Base-by-base conservation (phyloP, 2,888 invertebrate species). In the Allacma fusca region DNA sequence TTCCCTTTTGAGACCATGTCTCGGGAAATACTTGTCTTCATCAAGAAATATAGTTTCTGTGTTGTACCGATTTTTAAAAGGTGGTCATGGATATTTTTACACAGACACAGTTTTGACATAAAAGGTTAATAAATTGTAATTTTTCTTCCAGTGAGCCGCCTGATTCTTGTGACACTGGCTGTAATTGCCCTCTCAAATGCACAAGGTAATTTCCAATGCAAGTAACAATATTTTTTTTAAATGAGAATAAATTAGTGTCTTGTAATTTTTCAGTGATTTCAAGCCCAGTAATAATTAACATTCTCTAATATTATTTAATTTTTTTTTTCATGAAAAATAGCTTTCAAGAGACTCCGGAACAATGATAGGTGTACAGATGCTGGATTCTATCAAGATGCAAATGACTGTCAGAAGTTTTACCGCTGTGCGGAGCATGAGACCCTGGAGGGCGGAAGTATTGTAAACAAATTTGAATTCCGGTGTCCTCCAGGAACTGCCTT, bases 401-500 rank as follows among this genome's bases (percentile, higher is more conserved):
- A 77, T 9, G 78, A 80, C 72, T 81, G 81, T 64, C 40, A 75
- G 29, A 78, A 78, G 50, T 81, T 81, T 69, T 80, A 80, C 75
- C 78, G 81, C 0, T 81, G 81, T 71, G 81, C 79, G 12, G 80
- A 79, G 21, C 78, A 79, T 28, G 57, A 70, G n/a, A 74, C 69
- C 0, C 65, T 65, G 26, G 78, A 79, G 12, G 73, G 68, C 0
- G 26, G 73, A 19, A 69, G 34, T 9, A 16, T 75, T 23, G 43
- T 44, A 9, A 29, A 73, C 19, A 79, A 64, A 50, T 80, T 76
- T 59, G 71, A 79, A 24, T 82, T 81, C 68, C 21, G 19, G 0
- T 82, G 82, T 40, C 80, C 81, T 2, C 65, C 71, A 0, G 81
- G 80, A 34, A 82, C 82, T 12, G 76, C 77, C 21, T 82, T 79